These are phyloP conservation scores for Drosophila subquinaria DNA, from an alignment of 2,888 invertebrate genomes.

Conservation along the genomic window DNA sequence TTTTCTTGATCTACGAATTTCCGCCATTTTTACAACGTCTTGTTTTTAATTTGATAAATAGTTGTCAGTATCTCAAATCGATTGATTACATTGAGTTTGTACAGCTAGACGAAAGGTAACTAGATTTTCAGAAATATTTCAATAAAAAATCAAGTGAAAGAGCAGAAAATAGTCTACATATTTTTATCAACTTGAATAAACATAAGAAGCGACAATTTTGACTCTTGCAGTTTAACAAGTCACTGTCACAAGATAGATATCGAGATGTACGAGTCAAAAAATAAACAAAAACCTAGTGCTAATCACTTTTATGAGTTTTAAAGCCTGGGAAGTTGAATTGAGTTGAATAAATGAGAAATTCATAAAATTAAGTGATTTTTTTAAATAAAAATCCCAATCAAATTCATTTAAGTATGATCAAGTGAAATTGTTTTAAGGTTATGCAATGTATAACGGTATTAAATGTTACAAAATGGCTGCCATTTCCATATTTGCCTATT, in stretches of 20 bases:
- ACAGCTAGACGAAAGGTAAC: neutral
- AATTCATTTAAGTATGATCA: neutral
- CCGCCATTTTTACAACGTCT: neutral
- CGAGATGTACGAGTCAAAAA: neutral
- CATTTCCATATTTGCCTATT: conserved; percentile 31
- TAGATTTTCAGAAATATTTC: neutral
- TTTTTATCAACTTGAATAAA: neutral
- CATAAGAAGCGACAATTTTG: no score
- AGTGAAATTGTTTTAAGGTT: conserved; percentile 1
- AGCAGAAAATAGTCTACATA: neutral
- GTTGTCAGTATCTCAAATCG: neutral
- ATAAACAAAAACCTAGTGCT: conserved; percentile 5
- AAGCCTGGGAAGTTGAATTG: neutral
- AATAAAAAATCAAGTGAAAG: neutral
- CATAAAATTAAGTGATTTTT: neutral
- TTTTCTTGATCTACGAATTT: neutral
- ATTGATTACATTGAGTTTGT: neutral
- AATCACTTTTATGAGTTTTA: conserved; percentile 14
- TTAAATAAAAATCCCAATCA: neutral
- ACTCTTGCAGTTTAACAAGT: neutral
- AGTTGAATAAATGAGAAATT: conserved; percentile 12
- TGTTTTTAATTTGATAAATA: neutral
- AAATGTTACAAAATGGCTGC: conserved; percentile 21
- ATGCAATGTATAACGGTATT: conserved; percentile 12
- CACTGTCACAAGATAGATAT: conserved; percentile 16